Evolutionary conservation across 2,888 invertebrate genomes (phyloP).

Genomic region (Phragmatobia fuliginosa): DNA sequence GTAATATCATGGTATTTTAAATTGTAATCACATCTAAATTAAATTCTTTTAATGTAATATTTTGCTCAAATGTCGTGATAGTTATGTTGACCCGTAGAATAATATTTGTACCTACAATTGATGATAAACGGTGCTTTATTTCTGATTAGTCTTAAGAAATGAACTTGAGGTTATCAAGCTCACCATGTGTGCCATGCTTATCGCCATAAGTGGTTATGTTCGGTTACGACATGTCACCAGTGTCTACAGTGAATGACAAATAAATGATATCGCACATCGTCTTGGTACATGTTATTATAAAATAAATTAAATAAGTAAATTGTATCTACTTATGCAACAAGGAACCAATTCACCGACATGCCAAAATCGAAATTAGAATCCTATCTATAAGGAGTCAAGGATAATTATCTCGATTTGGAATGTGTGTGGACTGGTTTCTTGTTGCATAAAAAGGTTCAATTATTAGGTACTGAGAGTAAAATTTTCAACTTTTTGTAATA

Average conservation of each 20-base stretch:
- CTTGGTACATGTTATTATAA: conserved; percentile 21
- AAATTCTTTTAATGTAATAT: conserved; percentile 7
- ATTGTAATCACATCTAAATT: not conserved
- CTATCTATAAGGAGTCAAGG: no score
- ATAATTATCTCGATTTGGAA: no score
- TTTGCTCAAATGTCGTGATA: conserved; percentile 21
- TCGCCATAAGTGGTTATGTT: conserved; percentile 51
- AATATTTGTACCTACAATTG: conserved; percentile 32
- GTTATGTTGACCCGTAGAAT: conserved; percentile 41
- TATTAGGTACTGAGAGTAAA: no score
- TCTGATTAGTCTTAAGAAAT: conserved; percentile 42
- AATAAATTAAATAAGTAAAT: not conserved
- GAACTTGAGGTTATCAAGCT: conserved; percentile 51
- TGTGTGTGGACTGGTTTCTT: no score
- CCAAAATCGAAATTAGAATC: no score
- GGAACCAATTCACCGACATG: no score
- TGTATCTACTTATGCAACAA: no score
- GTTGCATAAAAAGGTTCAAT: no score
- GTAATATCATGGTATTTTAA: conserved; percentile 2
- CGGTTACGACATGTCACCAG: conserved; percentile 49
- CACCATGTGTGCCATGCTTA: conserved; percentile 58
- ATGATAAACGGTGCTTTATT: conserved; percentile 32
- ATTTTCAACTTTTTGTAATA: no score
- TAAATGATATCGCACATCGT: conserved; percentile 52
- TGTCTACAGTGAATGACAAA: conserved; percentile 49